phyloP scores from a whole-genome alignment of 53 echinoderm and acorn worm species.

The Stichopus horrens region DNA sequence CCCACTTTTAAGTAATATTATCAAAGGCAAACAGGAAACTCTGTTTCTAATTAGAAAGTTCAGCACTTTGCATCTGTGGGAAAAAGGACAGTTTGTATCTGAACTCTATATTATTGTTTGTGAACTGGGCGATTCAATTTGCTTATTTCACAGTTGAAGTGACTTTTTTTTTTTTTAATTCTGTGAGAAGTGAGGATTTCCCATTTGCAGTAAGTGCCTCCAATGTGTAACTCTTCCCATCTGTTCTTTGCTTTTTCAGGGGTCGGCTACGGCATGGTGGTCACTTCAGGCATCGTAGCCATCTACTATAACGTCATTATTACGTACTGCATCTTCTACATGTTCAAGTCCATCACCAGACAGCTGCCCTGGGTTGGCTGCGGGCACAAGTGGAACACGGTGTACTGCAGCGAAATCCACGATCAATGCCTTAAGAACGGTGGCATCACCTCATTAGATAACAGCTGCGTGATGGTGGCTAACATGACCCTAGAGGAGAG shows the following conservation, averaged over 20 bases:
- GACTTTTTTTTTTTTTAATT: no score
- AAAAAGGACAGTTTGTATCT: no score
- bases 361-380: conserved; percentile 90
- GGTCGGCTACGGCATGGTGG: conserved; percentile 94
- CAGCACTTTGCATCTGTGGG: no score
- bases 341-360: conserved; percentile 85
- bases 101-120: no score
- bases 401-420: conserved; percentile 73
- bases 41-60: no score
- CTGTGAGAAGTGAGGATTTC: no score
- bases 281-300: conserved; percentile 79
- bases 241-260: conserved; percentile 48
- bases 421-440: conserved; percentile 65
- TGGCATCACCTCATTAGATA: conserved; percentile 69
- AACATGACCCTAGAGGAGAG: conserved; percentile 64
- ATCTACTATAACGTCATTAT: conserved; percentile 98
- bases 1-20: no score
- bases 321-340: conserved; percentile 96
- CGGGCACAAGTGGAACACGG: conserved; percentile 83
- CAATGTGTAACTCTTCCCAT: neutral
- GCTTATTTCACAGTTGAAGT: no score
- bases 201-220: no score
- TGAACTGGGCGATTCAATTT: no score
- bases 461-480: conserved; percentile 52
- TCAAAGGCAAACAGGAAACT: no score